Percentiles rank a stretch among this genome's conserved stretches.
phyloP scores from a whole-genome alignment of 2,797 vertebrate species.

The Scleropages formosus region DNA sequence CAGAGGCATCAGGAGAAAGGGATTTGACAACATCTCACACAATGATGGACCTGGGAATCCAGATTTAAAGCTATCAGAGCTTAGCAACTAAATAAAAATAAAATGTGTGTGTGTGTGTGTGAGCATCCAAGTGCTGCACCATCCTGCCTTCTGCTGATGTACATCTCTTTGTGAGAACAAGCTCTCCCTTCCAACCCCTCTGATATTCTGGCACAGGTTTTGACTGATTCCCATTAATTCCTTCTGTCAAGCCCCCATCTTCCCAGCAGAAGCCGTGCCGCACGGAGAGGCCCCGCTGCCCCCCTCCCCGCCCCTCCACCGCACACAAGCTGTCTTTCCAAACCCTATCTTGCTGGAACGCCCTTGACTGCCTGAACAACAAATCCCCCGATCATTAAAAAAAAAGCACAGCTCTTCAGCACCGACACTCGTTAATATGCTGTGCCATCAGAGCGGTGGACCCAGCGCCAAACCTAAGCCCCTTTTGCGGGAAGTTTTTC shows the following conservation, averaged over 20 bases:
- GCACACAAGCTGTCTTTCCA: slow-evolving; percentile 31
- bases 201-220: slow-evolving; percentile 37
- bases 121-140: neutral
- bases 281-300: slow-evolving; percentile 26
- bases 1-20: too few species aligned
- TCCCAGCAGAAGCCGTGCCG: slow-evolving; percentile 33
- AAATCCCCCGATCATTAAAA: slow-evolving; percentile 33
- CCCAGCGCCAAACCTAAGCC: slow-evolving; percentile 2
- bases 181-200: slow-evolving; percentile 15
- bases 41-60: slow-evolving; percentile 22
- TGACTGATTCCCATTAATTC: slow-evolving; percentile 51
- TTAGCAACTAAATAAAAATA: neutral
- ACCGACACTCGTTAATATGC: slow-evolving; percentile 28
- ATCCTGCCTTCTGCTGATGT: slow-evolving; percentile 34
- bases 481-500: too few species aligned
- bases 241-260: slow-evolving; percentile 32
- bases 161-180: slow-evolving; percentile 35
- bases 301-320: slow-evolving; percentile 20
- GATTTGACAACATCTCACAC: slow-evolving; percentile 48
- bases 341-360: slow-evolving; percentile 26
- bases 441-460: neutral
- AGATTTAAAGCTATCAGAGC: slow-evolving; percentile 21
- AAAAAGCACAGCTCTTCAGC: slow-evolving; percentile 5
- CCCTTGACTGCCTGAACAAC: slow-evolving; percentile 33
- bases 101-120: neutral